phyloP scores from a whole-genome alignment of 2,113 vertebrate species.

The Stegastes partitus region DNA sequence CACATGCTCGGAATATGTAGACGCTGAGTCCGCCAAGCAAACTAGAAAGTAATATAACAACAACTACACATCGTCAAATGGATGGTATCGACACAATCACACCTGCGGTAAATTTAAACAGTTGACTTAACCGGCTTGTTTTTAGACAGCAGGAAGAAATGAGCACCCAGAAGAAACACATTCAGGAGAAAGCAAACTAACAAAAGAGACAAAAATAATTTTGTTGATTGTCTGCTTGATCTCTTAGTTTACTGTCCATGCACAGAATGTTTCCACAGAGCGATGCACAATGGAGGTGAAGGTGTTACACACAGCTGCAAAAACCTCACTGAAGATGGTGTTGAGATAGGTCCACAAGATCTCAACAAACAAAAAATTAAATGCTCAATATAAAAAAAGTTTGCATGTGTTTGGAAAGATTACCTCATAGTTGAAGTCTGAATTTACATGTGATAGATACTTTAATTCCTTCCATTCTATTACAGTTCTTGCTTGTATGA shows the following conservation, averaged over 20 bases:
- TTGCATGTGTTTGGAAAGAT: neutral
- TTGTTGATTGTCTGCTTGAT: neutral
- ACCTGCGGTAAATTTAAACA: neutral
- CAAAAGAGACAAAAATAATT: no score
- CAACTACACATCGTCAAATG: no score
- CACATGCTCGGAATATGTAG: no score
- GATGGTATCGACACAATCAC: neutral
- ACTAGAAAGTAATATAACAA: no score
- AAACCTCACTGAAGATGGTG: neutral
- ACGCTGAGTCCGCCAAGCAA: no score
- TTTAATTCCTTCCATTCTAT: no score
- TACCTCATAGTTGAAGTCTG: neutral
- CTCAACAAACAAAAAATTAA: neutral
- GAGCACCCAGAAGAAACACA: neutral
- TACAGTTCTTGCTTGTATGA: no score
- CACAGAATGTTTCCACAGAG: neutral
- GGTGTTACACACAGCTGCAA: neutral
- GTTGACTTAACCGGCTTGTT: neutral
- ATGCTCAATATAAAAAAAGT: neutral
- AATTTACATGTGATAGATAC: no score
- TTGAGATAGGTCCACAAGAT: neutral
- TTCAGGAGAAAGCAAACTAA: neutral
- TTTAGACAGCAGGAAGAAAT: neutral
- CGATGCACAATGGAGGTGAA: neutral
- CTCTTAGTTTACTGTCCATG: neutral